Percentiles rank a stretch among this genome's conserved stretches.
Evolutionary conservation across 2,888 invertebrate species (phyloP).

Genomic region (Eupithecia insigniata): DNA sequence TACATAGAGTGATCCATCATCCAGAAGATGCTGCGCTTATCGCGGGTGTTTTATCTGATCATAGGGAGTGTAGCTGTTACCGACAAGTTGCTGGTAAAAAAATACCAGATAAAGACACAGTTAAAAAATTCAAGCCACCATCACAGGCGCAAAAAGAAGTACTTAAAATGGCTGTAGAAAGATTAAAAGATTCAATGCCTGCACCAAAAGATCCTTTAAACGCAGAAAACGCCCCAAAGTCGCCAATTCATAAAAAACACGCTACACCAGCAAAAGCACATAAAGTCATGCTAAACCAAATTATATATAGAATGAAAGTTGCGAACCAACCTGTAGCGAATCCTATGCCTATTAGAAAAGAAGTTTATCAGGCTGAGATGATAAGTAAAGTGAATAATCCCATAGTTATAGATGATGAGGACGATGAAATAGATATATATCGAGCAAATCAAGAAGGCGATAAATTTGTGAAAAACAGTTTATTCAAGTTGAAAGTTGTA

Average conservation of each 20-base stretch:
- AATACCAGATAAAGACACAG: neutral
- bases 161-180: neutral
- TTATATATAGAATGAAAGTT: neutral
- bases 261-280: neutral
- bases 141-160: neutral
- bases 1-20: conserved; percentile 14
- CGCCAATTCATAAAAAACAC: neutral
- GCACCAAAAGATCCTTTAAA: neutral
- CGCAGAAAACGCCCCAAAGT: neutral
- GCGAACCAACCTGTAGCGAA: neutral
- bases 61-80: neutral
- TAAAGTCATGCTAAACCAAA: neutral
- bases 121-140: neutral
- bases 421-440: neutral
- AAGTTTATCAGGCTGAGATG: neutral
- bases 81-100: neutral
- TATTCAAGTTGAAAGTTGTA: neutral
- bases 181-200: neutral
- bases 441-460: neutral
- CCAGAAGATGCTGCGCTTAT: conserved; percentile 16
- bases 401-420: neutral
- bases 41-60: neutral
- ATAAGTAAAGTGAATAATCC: neutral
- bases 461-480: neutral
- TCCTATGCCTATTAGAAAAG: neutral